Base-by-base conservation (phyloP, 2,888 invertebrate species). In the Hemicrepidius hirtus region DNA sequence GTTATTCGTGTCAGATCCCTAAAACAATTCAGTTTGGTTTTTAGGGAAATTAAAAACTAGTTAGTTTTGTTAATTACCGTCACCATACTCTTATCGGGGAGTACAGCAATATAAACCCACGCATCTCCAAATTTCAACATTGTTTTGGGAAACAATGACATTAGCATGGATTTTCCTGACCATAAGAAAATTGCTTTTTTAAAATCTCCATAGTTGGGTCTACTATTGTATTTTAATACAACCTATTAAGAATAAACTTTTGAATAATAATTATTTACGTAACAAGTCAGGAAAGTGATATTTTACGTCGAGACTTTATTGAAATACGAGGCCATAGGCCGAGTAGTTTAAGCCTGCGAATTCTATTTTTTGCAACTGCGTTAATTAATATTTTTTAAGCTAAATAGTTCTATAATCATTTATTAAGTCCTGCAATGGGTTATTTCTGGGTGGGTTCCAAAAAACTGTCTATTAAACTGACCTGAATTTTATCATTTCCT, bases 21-120 rank as follows among this genome's bases (percentile, higher is more conserved):
- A 32, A 24, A 55, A 55, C n/a, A 2, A 32, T 28, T 1, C 49
- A 49, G n/a, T n/a, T n/a, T n/a, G n/a, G n/a, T n/a, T n/a, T n/a
- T n/a, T n/a, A n/a, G n/a, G n/a, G n/a, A n/a, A n/a, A n/a, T n/a
- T n/a, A n/a, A 13, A 49, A 5, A 18, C 20, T 49, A 2, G 13
- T n/a, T n/a, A 49, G 24, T 21, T 6, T 21, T 6, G 28, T 55
- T 55, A n/a, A 3, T 4, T 13, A 68, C 62, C 20, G 20, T 21
- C 1, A 50, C 20, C 62, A 59, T 59, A 3, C 37, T 24, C n/a
- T 69, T 62, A 12, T 40, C 40, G 10, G 71, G 71, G 16, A 71
- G 66, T n/a, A 67, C 44, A 4, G 41, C 71, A 13, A 71, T n/a
- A 16, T 71, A 71, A 41, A 71, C 18, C 71, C 71, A 71, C 10